A percentile compares a stretch with the other conserved stretches of the same genome.
Evolutionary conservation across 2,888 invertebrate species (phyloP).

Genomic region (Mimas tiliae): DNA sequence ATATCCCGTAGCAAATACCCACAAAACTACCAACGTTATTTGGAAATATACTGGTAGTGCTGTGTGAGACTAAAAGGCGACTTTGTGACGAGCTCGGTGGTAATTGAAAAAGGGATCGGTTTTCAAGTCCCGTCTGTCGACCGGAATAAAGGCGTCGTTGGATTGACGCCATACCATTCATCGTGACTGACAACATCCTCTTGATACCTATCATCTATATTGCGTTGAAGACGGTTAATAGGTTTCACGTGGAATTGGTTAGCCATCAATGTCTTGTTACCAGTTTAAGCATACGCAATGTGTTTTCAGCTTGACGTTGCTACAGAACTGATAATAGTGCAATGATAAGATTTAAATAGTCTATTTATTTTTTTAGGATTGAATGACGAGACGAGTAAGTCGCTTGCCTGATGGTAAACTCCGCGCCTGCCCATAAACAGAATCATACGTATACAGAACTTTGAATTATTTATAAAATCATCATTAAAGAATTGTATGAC

Average conservation of each 20-base stretch:
- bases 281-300: background rate
- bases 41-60: background rate
- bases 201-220: constrained; percentile 6
- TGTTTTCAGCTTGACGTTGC: background rate
- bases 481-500: too few relatives aligned
- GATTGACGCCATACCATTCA: constrained; percentile 37
- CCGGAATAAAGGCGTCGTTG: constrained; percentile 32
- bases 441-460: too few relatives aligned
- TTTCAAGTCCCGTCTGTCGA: constrained; percentile 20
- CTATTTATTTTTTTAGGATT: too few relatives aligned
- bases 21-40: background rate
- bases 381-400: too few relatives aligned
- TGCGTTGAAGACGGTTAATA: background rate
- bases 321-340: background rate
- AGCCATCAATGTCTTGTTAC: background rate
- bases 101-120: constrained; percentile 34
- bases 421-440: too few relatives aligned
- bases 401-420: too few relatives aligned
- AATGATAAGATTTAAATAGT: background rate
- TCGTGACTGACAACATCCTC: constrained; percentile 34
- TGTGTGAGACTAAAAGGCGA: constrained; percentile 18
- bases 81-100: constrained; percentile 14
- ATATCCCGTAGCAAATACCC: background rate
- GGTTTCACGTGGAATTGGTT: background rate
- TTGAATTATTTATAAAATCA: too few relatives aligned